Conservation (phyloP, 2,888 invertebrate species). For the Oxyteleia sp. region DNA sequence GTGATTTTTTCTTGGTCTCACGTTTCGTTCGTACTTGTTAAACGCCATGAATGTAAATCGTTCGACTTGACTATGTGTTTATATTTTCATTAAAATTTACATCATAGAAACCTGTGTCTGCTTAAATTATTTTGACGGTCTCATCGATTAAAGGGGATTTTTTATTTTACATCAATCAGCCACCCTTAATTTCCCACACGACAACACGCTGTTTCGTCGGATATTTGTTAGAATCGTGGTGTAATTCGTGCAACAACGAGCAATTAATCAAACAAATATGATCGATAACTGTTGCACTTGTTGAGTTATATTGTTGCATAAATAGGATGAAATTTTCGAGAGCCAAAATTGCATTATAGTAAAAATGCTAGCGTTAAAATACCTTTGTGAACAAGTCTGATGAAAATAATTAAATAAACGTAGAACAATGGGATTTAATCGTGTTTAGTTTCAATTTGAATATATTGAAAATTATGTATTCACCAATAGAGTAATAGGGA, state of each 20-base stretch:
- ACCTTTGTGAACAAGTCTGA: too few relatives aligned
- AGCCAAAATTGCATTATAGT: slow-evolving; percentile 5
- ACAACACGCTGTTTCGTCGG: slow-evolving; percentile 7
- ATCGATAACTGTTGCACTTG: slow-evolving; percentile 56
- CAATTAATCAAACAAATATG: slow-evolving; percentile 45
- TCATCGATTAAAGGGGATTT: too few relatives aligned
- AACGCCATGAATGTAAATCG: slow-evolving; percentile 49
- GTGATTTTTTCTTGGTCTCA: slow-evolving; percentile 18
- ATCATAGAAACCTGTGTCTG: slow-evolving; percentile 36
- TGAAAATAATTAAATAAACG: too few relatives aligned
- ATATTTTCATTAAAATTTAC: slow-evolving; percentile 68
- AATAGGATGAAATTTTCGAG: slow-evolving; percentile 13
- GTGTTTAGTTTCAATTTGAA: too few relatives aligned
- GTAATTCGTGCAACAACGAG: slow-evolving; percentile 24
- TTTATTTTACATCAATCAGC: slow-evolving; percentile 13
- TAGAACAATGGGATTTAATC: too few relatives aligned
- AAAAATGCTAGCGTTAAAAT: too few relatives aligned
- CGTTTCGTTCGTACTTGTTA: slow-evolving; percentile 38
- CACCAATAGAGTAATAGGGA: too few relatives aligned
- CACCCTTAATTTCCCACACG: slow-evolving; percentile 22
- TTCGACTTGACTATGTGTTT: slow-evolving; percentile 62
- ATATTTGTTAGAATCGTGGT: slow-evolving; percentile 20
- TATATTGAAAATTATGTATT: too few relatives aligned
- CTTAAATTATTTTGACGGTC: slow-evolving; percentile 10
- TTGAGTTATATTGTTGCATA: slow-evolving; percentile 11